phyloP scores from a whole-genome alignment of 2,888 invertebrate genomes.

The Pterostichus madidus region DNA sequence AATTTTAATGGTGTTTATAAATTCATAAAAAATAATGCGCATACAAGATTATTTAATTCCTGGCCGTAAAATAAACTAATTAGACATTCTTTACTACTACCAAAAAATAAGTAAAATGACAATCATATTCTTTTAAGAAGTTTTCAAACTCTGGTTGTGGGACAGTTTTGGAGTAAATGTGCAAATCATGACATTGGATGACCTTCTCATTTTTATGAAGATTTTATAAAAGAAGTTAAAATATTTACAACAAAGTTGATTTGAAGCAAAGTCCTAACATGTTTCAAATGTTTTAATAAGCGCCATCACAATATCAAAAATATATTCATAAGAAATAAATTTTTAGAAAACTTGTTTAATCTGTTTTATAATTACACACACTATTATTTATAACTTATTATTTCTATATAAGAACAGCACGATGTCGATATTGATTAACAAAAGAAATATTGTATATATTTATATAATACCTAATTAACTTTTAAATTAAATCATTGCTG shows the following conservation, averaged over 20 bases:
- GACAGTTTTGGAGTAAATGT: no score
- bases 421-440: constrained; percentile 65
- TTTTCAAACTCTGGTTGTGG: no score
- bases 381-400: constrained; percentile 53
- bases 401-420: constrained; percentile 42
- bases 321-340: constrained; percentile 26
- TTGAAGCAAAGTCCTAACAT: constrained; percentile 12
- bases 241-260: constrained; percentile 11
- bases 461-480: constrained; percentile 61
- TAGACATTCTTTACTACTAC: no score
- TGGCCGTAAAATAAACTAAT: no score
- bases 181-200: no score
- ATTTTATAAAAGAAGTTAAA: constrained; percentile 21
- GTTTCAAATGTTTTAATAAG: constrained; percentile 19
- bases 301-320: neutral
- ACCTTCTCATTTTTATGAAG: no score
- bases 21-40: neutral
- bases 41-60: no score
- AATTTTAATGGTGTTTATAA: constrained; percentile 28
- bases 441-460: constrained; percentile 62
- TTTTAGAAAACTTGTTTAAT: constrained; percentile 31
- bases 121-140: no score
- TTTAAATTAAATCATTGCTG: constrained; percentile 49
- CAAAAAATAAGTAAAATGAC: no score
- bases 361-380: constrained; percentile 47